phyloP scores from a whole-genome alignment of 23 tunicate species.

The Ciona savignyi region DNA sequence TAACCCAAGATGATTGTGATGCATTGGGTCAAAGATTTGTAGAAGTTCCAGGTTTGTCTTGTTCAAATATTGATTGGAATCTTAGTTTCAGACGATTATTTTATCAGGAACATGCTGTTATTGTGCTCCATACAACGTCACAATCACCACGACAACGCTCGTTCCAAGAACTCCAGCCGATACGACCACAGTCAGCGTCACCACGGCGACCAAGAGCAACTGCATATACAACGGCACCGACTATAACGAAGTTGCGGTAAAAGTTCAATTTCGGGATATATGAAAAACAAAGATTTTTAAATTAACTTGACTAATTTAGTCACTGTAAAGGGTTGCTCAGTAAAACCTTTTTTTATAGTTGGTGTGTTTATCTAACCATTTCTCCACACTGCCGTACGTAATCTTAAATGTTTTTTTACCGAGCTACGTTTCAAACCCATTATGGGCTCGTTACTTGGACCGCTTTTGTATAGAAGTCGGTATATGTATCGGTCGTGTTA shows the following conservation, averaged over 20 bases:
- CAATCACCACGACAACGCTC: slow-evolving; percentile 26
- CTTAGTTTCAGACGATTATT: neutral
- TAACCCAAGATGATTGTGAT: slow-evolving; percentile 55
- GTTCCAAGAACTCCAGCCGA: neutral
- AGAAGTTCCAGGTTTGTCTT: slow-evolving; percentile 47
- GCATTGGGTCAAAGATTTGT: slow-evolving; percentile 59
- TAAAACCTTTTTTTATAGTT: too few relatives aligned
- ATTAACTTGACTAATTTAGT: too few relatives aligned
- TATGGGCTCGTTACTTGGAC: too few relatives aligned
- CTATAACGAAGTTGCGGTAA: slow-evolving; percentile 61
- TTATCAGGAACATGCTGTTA: slow-evolving; percentile 71
- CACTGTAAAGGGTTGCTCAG: too few relatives aligned
- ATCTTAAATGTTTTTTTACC: too few relatives aligned
- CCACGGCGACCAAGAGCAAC: slow-evolving; percentile 2
- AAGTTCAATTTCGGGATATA: too few relatives aligned
- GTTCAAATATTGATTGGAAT: neutral
- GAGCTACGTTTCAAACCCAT: too few relatives aligned
- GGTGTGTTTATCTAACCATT: too few relatives aligned
- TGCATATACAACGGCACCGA: slow-evolving; percentile 66
- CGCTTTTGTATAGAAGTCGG: too few relatives aligned
- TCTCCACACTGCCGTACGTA: too few relatives aligned
- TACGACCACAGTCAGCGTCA: slow-evolving; percentile 7
- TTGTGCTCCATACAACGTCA: slow-evolving; percentile 73
- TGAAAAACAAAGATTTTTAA: too few relatives aligned
- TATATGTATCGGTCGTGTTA: too few relatives aligned